Evolutionary conservation across 2,113 vertebrate genomes (phyloP), one percentile per base, ranked within the genome.

Genomic region (Xiphorhynchus elegans): DNA sequence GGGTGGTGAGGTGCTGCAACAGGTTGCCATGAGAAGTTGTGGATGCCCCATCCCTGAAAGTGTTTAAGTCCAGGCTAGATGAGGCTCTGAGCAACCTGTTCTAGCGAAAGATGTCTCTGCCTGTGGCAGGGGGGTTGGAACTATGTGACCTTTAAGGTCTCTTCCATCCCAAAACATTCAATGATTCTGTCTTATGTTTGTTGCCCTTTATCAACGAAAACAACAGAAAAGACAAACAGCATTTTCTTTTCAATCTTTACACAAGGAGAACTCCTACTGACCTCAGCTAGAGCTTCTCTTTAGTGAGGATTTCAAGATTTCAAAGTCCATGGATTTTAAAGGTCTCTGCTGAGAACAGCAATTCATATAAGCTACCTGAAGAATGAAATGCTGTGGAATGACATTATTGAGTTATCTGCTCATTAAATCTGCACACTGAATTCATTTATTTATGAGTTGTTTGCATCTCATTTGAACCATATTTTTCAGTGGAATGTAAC

Each of bases 381-480:
- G 55, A 80, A 93, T 50, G 31, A 95, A 93, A 86, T 11, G 8
- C 4, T 72, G 55, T 63, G 68, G 29, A 80, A 73, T 72, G 14
- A 56, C 37, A 67, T 79, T 84, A 53, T 4, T 67, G 60, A 95
- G 42, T 75, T 91, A 93, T 74, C 52, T 73, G 19, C 70, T 86
- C 42, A 60, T 94, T 86, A 93, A 70, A 90, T 90, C 87, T 88
- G 62, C 59, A 85, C 44, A 63, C 44, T 77, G 42, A 70, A 74
- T 59, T 64, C 2, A 95, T 91, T 85, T 81, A 79, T 63, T 82
- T 83, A 79, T 83, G 49, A 83, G 33, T n/a, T 77, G 4, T 46
- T 90, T 80, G 35, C 79, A 83, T 86, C 31, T 91, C 72, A 86
- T 91, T 88, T 90, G 82, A 95, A 91, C 19, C 78, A 80, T 42